Evolutionary conservation across 2,113 vertebrate genomes (phyloP).

Genomic region (Leptobrachium ailaonicum): DNA sequence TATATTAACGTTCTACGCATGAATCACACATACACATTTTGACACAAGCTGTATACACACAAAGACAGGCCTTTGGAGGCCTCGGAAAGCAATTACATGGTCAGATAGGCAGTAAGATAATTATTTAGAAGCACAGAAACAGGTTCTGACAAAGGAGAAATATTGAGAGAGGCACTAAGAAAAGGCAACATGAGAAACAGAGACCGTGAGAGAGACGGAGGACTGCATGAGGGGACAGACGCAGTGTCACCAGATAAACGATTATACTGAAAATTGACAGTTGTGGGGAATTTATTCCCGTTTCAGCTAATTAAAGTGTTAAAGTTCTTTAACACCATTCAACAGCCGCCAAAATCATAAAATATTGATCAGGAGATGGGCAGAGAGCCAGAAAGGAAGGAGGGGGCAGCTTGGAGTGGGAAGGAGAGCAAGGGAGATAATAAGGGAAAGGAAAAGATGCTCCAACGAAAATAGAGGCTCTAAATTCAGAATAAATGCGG

Average conservation of each 20-base stretch:
- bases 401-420: neutral
- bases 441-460: neutral
- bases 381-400: conserved; percentile 27
- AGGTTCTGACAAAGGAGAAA: conserved; percentile 28
- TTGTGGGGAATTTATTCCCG: conserved; percentile 67
- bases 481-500: neutral
- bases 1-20: neutral
- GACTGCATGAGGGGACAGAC: conserved; percentile 30
- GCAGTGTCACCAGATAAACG: conserved; percentile 45
- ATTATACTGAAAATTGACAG: conserved; percentile 52
- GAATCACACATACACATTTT: neutral
- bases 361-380: conserved; percentile 65
- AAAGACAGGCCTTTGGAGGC: neutral
- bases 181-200: conserved; percentile 15
- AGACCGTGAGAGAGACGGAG: conserved; percentile 13
- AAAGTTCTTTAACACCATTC: conserved; percentile 71
- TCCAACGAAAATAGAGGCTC: neutral
- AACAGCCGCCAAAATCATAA: conserved; percentile 67
- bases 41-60: neutral
- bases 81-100: conserved; percentile 1
- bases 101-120: neutral
- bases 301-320: conserved; percentile 72
- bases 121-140: neutral
- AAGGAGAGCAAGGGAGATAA: neutral
- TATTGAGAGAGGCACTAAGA: conserved; percentile 34